These are phyloP conservation scores for Eilema sororculum DNA, from an alignment of 2,888 invertebrate genomes.

Conservation along the genomic window DNA sequence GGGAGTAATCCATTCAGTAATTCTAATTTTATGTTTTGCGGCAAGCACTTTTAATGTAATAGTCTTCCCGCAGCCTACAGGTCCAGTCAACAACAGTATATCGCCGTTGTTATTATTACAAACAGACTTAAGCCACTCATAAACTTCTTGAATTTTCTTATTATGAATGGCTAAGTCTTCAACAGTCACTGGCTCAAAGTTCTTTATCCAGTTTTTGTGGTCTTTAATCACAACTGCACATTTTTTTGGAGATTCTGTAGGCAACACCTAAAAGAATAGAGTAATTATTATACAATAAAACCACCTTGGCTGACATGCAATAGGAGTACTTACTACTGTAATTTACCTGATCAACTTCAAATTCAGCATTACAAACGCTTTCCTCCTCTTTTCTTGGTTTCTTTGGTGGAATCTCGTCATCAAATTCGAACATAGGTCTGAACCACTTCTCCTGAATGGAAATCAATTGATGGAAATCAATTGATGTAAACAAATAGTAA, in stretches of 20 bases:
- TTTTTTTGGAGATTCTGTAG: conserved; percentile 34
- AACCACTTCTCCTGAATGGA: conserved; percentile 73
- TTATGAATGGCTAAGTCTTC: conserved; percentile 91
- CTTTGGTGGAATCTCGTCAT: conserved; percentile 62
- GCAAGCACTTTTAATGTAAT: conserved; percentile 90
- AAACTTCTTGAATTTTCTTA: conserved; percentile 92
- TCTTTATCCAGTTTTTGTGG: conserved; percentile 87
- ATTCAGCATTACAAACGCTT: not conserved
- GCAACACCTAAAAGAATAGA: conserved; percentile 22
- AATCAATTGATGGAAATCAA: not conserved
- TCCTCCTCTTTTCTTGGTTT: conserved; percentile 51
- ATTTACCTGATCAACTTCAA: conserved; percentile 30
- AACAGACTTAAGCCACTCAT: conserved; percentile 88
- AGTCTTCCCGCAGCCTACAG: conserved; percentile 95
- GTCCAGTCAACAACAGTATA: conserved; percentile 92
- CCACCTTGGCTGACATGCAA: not conserved
- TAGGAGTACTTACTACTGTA: too few species aligned
- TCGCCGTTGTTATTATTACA: conserved; percentile 68
- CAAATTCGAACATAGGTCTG: conserved; percentile 75
- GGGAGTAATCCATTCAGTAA: conserved; percentile 95
- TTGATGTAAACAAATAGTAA: not conserved
- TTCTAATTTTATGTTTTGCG: conserved; percentile 86
- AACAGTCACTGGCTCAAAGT: conserved; percentile 86
- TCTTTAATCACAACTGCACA: conserved; percentile 46
- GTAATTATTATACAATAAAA: not conserved